Conservation (phyloP, 1,140 invertebrate genomes). For the Magallana angulata region DNA sequence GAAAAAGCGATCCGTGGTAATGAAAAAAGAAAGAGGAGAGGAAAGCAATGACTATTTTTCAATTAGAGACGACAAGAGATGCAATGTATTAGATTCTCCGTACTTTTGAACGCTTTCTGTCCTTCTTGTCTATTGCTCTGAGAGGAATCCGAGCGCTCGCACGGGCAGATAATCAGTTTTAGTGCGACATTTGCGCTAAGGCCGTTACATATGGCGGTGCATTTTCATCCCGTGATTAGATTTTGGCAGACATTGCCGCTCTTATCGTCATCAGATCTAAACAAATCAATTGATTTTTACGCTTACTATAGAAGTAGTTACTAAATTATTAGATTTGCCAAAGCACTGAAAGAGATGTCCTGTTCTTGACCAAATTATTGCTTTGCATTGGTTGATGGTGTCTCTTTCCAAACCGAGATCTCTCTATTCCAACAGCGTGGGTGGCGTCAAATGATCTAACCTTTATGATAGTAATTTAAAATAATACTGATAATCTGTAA, state of each 20-base stretch:
- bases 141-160: neutral
- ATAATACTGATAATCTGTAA: constrained; percentile 10
- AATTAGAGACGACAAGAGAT: constrained; percentile 23
- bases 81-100: neutral
- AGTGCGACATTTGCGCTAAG: neutral
- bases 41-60: neutral
- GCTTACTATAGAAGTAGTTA: constrained; percentile 31
- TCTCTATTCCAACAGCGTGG: neutral
- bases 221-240: constrained; percentile 26
- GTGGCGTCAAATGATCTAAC: neutral
- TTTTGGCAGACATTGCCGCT: constrained; percentile 18
- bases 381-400: neutral
- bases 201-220: constrained; percentile 21
- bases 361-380: constrained; percentile 20
- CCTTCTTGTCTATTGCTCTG: constrained; percentile 15
- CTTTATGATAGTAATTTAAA: neutral
- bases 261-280: constrained; percentile 31
- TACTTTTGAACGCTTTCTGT: neutral
- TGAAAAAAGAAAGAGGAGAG: too few relatives aligned
- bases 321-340: constrained; percentile 22
- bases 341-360: constrained; percentile 8
- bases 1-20: too few relatives aligned
- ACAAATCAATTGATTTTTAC: constrained; percentile 36
- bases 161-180: neutral
- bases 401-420: neutral